Evolutionary conservation across 2,797 vertebrate species (phyloP), one percentile per base, ranked within the genome.

Genomic region (Catostomus latipinnis): DNA sequence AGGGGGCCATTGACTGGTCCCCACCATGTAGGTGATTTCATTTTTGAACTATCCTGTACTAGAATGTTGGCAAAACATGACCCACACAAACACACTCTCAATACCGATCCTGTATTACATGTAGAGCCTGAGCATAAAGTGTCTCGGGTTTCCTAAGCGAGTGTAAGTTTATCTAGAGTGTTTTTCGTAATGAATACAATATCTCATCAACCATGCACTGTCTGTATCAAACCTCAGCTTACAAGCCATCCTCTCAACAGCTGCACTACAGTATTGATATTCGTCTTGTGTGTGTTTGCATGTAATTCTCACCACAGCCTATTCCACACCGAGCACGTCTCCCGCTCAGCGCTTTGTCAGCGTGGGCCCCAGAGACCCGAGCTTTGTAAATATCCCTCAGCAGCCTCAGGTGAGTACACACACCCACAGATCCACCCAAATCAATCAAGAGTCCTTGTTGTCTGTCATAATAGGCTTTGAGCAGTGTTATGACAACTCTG

Each of bases 341-440:
- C 97, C 97, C 84, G 96, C 97, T 92, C 98, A 98, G 93, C 94
- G 97, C 92, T 99, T 99, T 90, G 97, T 99, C 95, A 99, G 97
- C 91, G 97, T 98, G 88, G 97, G 97, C 94, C 97, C 97, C 90
- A 93, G 97, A 95, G 97, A 98, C 94, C 96, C 97, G 90, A 95
- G 96, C 95, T 99, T 98, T 95, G 96, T 96, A 96, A 98, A 98
- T 96, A 97, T 98, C 94, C 97, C 97, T 94, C 97, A 99, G 95
- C 97, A 99, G 93, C 97, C 97, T 92, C 97, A 99, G 97, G 97
- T 98, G 93, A 93, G 95, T 90, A 89, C 89, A 49, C 52, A 54
- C 69, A 74, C 45, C 57, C 70, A 63, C 58, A 6, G 57, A 50
- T 65, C 67, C 14, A 52, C 57, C 53, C 0, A 61, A 72, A 65